Conservation (phyloP, 2,797 vertebrate genomes). For the Phalanger gymnotis region DNA sequence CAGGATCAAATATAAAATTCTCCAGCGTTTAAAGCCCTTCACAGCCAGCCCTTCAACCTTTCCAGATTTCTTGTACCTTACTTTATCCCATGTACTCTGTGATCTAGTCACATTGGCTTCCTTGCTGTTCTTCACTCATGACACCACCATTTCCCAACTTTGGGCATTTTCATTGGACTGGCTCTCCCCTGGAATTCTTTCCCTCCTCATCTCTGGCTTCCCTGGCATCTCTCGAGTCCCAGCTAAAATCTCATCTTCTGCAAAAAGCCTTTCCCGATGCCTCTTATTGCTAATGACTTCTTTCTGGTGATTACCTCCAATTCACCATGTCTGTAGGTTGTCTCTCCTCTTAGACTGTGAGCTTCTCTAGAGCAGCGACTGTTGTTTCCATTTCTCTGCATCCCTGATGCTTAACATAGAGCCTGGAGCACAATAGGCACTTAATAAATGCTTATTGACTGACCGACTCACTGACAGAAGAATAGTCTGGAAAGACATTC, state of each 20-base stretch:
- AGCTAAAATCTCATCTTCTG: not conserved
- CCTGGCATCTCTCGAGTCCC: not conserved
- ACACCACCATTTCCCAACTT: not conserved
- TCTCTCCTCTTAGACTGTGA: too few relatives aligned
- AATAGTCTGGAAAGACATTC: too few relatives aligned
- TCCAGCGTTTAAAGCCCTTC: not conserved
- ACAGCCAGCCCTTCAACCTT: not conserved
- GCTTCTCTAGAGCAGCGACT: not conserved
- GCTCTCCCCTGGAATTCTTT: not conserved
- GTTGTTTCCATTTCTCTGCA: too few relatives aligned
- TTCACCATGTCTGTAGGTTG: too few relatives aligned
- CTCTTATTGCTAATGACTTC: not conserved
- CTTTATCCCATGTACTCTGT: not conserved
- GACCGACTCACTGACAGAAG: too few relatives aligned
- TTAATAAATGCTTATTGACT: not conserved
- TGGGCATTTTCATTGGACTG: not conserved
- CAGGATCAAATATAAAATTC: not conserved
- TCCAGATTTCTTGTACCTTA: not conserved
- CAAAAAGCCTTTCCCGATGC: not conserved
- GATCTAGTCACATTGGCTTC: not conserved
- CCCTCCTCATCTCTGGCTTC: not conserved
- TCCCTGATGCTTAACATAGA: not conserved
- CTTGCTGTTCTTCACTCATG: not conserved
- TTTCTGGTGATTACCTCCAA: not conserved
- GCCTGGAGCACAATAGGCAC: not conserved